Evolutionary conservation across 2,797 vertebrate species (phyloP), one percentile per base, ranked within the genome.

Genomic region (Channallabes apus): DNA sequence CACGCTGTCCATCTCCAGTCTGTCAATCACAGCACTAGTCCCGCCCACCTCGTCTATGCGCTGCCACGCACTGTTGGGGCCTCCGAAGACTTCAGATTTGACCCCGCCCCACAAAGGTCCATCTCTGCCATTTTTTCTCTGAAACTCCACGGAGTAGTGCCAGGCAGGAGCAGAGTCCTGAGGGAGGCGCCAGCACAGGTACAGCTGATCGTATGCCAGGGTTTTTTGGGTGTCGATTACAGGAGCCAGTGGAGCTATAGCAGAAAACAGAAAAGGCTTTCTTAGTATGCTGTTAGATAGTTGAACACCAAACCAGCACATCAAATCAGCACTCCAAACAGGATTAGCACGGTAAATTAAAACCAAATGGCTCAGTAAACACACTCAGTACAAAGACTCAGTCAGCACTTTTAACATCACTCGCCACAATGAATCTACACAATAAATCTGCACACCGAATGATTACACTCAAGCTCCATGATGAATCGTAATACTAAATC

Each of bases 161-260:
- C 98, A 99, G 68, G 98, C 97, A 0, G 96, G 95, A 0, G 98
- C 96, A 0, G 98, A 99, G 93, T 98, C 97, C 83, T 96, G 97
- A 35, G 98, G 98, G 85, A 99, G 95, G 76, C 98, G 95, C 98
- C 98, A 99, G 93, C 97, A 98, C 87, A 99, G 90, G 89, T 97
- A 99, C 90, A 99, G 96, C 95, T 99, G 96, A 92, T 99, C 97
- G 0, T 99, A 99, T 71, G 98, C 97, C 51, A 98, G 95, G 11
- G 98, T 99, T 90, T 98, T 97, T 92, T 99, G 98, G 2, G 98
- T 99, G 94, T 99, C 98, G 0, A 99, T 98, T 86, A 99, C 98
- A 0, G 98, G 98, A 51, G 98, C 98, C 86, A 97, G 92, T 0
- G 98, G 98, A 0, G 95, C 98, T 99, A 94, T 32, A 62, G 90